Evolutionary conservation across 2,113 vertebrate species (phyloP).

Genomic region (Bucco capensis): DNA sequence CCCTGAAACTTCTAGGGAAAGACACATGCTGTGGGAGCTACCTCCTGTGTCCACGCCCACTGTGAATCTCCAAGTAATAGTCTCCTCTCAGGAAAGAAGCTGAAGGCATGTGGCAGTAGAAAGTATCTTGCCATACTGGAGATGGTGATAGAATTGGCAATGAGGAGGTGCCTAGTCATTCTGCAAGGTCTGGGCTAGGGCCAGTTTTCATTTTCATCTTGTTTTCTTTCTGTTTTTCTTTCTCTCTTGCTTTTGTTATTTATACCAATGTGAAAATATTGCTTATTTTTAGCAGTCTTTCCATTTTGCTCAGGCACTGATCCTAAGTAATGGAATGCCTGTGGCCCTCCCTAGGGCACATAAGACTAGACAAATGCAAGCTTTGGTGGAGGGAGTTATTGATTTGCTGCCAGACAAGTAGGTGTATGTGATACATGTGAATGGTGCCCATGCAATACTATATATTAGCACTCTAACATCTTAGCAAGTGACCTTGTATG

Average conservation of each 20-base stretch:
- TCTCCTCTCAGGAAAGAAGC: neutral
- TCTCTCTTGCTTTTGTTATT: conserved; percentile 45
- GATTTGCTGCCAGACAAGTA: conserved; percentile 22
- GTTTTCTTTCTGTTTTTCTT: conserved; percentile 45
- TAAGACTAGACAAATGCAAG: neutral
- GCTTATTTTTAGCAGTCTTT: conserved; percentile 61
- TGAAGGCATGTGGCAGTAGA: neutral
- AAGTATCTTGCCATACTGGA: conserved; percentile 23
- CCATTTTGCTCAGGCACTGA: neutral
- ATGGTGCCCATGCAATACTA: neutral
- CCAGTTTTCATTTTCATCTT: conserved; percentile 47
- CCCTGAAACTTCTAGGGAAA: neutral
- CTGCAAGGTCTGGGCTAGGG: conserved; percentile 6
- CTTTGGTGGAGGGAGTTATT: conserved; percentile 1
- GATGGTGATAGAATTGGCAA: conserved; percentile 52
- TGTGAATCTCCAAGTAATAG: neutral
- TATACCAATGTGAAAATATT: conserved; percentile 59
- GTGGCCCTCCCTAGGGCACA: neutral
- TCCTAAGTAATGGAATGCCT: conserved; percentile 32
- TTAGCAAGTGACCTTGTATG: neutral
- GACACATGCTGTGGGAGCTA: neutral
- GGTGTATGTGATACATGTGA: neutral
- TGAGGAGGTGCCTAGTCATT: conserved; percentile 8
- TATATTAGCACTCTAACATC: neutral
- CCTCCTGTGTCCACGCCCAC: neutral